Conservation (phyloP, 2,113 vertebrate species). For the Tragelaphus strepsiceros region DNA sequence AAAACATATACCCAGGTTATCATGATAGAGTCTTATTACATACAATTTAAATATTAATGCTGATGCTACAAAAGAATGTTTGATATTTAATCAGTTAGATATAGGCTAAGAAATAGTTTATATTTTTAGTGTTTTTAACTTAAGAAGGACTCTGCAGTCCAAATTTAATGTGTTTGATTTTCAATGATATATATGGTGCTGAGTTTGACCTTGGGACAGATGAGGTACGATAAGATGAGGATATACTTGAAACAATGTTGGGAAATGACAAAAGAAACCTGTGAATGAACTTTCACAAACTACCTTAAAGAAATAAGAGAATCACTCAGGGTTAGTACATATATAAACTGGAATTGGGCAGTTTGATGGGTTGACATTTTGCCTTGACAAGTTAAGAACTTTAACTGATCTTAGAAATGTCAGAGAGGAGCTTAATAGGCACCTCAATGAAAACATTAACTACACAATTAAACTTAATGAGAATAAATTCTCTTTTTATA, state of each 20-base stretch:
- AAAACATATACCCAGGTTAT: not conserved
- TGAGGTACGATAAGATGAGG: not conserved
- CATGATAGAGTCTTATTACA: not conserved
- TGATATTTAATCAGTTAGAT: not conserved
- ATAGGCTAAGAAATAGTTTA: not conserved
- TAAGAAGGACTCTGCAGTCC: no score
- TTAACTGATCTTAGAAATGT: constrained; percentile 66
- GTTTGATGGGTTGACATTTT: constrained; percentile 63
- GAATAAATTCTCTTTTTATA: constrained; percentile 62
- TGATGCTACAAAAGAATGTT: not conserved
- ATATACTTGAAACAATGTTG: not conserved
- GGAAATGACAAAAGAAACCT: not conserved
- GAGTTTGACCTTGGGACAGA: not conserved
- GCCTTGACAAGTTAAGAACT: constrained; percentile 54
- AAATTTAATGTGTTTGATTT: not conserved
- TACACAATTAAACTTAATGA: constrained; percentile 72
- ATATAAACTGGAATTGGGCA: constrained; percentile 35
- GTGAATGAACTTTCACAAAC: not conserved
- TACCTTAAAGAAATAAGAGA: not conserved
- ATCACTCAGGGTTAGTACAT: not conserved
- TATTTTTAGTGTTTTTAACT: no score
- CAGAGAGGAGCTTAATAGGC: constrained; percentile 57
- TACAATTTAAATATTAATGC: not conserved
- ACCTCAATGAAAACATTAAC: constrained; percentile 69
- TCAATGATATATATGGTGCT: not conserved